These are phyloP conservation scores for Heliocidaris tuberculata DNA, from an alignment of 35 echinoderm and acorn worm genomes.

Conservation along the genomic window DNA sequence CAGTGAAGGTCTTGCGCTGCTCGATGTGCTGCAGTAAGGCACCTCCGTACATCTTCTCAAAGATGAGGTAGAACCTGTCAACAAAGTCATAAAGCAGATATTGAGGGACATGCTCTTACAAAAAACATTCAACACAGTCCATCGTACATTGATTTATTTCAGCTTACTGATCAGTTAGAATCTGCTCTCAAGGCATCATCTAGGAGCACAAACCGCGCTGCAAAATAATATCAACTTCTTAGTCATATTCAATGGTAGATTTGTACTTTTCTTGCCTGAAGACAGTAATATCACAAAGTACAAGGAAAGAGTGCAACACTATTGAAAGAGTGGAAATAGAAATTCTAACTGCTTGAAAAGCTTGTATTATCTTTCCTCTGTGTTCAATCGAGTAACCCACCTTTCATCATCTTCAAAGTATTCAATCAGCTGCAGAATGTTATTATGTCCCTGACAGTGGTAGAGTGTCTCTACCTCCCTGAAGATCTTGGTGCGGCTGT, in stretches of 20 bases:
- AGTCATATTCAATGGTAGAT: no score
- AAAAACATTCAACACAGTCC: not conserved
- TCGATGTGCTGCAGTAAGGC: conserved; percentile 91
- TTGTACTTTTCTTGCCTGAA: no score
- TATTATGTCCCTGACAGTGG: conserved; percentile 95
- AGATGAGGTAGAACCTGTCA: conserved; percentile 89
- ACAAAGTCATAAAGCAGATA: not conserved
- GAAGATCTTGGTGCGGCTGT: conserved; percentile 92
- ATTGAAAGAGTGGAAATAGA: no score
- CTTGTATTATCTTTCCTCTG: no score
- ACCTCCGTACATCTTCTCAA: conserved; percentile 98
- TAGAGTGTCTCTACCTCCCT: conserved; percentile 93
- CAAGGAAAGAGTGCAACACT: no score
- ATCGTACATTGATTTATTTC: no score
- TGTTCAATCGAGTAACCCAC: conserved; percentile 13
- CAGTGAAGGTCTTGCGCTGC: conserved; percentile 88
- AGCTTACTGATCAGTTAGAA: no score
- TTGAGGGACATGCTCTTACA: not conserved
- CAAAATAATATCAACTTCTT: no score
- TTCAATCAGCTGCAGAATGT: conserved; percentile 96
- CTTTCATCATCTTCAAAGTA: conserved; percentile 98
- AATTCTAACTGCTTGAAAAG: no score
- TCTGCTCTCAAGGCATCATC: no score
- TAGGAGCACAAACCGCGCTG: no score
- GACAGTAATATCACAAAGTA: no score